Base-by-base conservation (phyloP, 2,888 invertebrate species). In the Aporophyla lueneburgensis region DNA sequence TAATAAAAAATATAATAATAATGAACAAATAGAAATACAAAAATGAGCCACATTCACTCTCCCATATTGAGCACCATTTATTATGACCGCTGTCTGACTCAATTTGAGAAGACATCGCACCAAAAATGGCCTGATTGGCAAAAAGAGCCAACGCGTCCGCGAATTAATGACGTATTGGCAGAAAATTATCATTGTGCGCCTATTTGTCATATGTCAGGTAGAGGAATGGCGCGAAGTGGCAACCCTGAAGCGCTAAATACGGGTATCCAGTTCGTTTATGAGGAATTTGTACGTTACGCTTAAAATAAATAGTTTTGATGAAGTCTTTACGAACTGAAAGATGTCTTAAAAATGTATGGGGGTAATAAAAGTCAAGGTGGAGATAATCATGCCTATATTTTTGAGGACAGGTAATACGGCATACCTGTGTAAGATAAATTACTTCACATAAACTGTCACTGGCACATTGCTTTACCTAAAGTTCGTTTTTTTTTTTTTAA, bases 121-220 rank as follows among this genome's bases (percentile, higher is more conserved):
- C 73, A 76, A 80, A 86, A 62, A 71, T 67, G 78, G 79, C 1
- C 24, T 82, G 81, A 81, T 86, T 83, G 80, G 71, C 79, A 83
- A 83, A 83, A 87, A 83, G 40, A 43, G 43, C n/a, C 27, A 46
- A 73, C 65, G 40, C 68, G 58, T 69, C 33, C 21, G 54, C 65
- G 21, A 78, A 76, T 71, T 83, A 83, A 87, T 71, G 84, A 74
- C 84, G 53, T 74, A 81, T 82, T 78, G 84, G 80, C 76, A 66
- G 81, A 84, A 80, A 83, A 86, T 86, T 82, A 78, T 77, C 80
- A 86, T 85, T 69, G 76, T 74, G 67, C 62, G 43, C 43, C 80
- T 81, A 82, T 87, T 81, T 81, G 83, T 81, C 86, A 82, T 83
- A 73, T 59, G 74, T 81, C 81, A 83, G 66, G 12, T 56, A 12